Evolutionary conservation across 2,888 invertebrate species (phyloP).

Genomic region (Drosophila emarginata): DNA sequence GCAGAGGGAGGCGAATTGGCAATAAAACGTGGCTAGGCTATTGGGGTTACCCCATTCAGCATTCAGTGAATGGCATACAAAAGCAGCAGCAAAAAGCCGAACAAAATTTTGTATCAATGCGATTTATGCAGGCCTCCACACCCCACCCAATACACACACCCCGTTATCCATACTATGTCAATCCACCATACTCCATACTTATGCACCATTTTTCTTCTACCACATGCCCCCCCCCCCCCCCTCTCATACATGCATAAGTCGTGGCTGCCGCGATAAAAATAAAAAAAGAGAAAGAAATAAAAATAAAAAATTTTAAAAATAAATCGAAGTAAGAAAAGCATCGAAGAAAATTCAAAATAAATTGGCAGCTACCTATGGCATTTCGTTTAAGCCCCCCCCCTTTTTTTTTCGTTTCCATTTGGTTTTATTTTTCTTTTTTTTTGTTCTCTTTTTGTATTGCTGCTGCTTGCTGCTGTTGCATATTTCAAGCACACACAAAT

Average conservation of each 20-base stretch:
- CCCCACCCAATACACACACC: neutral
- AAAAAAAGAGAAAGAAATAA: conserved; percentile 6
- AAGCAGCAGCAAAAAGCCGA: conserved; percentile 17
- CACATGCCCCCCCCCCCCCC: neutral
- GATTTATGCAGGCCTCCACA: conserved; percentile 63
- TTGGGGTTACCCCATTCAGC: conserved; percentile 17
- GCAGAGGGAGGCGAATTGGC: conserved; percentile 24
- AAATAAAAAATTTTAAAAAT: conserved; percentile 9
- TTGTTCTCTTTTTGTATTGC: neutral
- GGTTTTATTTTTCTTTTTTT: neutral
- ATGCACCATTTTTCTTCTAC: neutral
- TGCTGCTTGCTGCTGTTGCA: conserved; percentile 48
- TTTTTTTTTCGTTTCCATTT: conserved; percentile 24
- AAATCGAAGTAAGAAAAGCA: conserved; percentile 25
- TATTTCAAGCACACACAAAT: conserved; percentile 47
- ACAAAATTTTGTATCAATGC: conserved; percentile 60
- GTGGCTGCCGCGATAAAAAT: conserved; percentile 34
- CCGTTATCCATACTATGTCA: no score
- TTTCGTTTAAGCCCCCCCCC: conserved; percentile 12
- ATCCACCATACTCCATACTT: neutral
- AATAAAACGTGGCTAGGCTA: conserved; percentile 49
- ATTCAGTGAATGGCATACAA: conserved; percentile 19
- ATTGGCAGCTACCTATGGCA: conserved; percentile 74
- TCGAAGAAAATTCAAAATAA: conserved; percentile 67
- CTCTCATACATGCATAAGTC: conserved; percentile 25